Evolutionary conservation across 2,113 vertebrate species (phyloP), one percentile per base, ranked within the genome.

Genomic region (Brevimyrus niger): DNA sequence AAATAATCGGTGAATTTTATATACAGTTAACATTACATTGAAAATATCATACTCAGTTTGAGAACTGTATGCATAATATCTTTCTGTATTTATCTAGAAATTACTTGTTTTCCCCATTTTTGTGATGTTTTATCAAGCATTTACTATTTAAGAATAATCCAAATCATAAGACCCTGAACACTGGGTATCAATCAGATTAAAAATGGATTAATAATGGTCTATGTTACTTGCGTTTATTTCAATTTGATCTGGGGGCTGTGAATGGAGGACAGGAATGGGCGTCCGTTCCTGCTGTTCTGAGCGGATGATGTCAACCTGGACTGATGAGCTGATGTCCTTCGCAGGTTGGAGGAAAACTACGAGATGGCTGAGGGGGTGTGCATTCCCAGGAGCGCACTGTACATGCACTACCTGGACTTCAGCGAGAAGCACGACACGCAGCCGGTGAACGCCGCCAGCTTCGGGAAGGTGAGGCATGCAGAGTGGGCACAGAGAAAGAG

Each of bases 391-490:
- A 99, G 98, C 5, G 98, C 98, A 89, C 97, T 99, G 89, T 99
- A 99, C 94, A 99, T 99, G 99, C 99, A 99, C 91, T 99, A 99
- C 94, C 95, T 99, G 93, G 99, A 99, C 93, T 99, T 99, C 95
- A 98, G 98, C 7, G 99, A 99, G 94, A 99, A 99, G 94, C 98
- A 98, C 0, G 99, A 99, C 93, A 98, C 98, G 0, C 99, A 99
- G 91, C 99, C 99, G 0, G 99, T 99, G 91, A 99, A 99, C 4
- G 99, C 99, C 0, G 99, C 99, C 94, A 99, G 99, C 94, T 99
- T 99, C 51, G 99, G 99, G 89, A 99, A 99, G 97, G 99, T 99
- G 93, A 93, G 95, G 10, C n/a, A 91, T 7, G 48, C 50, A 4
- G 3, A 13, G 10, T 10, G 85, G 85, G 50, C 69, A 13, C 69